Base-by-base conservation (phyloP, 2,113 vertebrate genomes). In the Tetraodon nigroviridis region DNA sequence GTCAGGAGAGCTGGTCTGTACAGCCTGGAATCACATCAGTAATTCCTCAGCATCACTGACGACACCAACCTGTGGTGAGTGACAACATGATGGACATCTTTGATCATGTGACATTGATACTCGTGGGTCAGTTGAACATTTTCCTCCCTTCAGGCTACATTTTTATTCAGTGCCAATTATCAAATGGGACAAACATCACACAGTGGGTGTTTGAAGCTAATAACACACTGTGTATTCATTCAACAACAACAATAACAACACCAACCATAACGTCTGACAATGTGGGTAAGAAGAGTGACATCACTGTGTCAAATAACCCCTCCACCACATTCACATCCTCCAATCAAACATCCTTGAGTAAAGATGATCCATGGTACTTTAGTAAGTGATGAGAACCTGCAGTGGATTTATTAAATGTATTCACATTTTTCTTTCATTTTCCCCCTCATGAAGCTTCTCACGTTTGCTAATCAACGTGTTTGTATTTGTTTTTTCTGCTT, bases 21-120 rank as follows among this genome's bases (percentile, higher is more conserved):
- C 57, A 0, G 83, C 74, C 56, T 41, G 1, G 1, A 89, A 88
- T 21, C 0, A 82, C 0, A 0, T 87, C 78, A 88, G 69, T 61
- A 0, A 1, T 13, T 24, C 4, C 4, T 13, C 1, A 0, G 6
- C 1, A 5, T 40, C 32, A 7, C 0, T 1, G 11, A 2, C 0
- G 0, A 57, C 78, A 6, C 16, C 45, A 40, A 19, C 12, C 47
- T 89, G 86, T 68, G 71, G 83, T 87, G 55, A 86, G 73, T 37
- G 61, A 68, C 19, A 55, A 52, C 6, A 32, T 32, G 29, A 32
- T 32, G 32, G 32, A 37, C 15, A 46, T 46, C 14, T 24, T 24
- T 5, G 5, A 3, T 24, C 24, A 24, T 24, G 24, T 5, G 24
- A 5, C 24, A 24, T 24, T 24, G 5, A 24, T 24, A 5, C 5